These are phyloP conservation scores for Poecilia latipinna DNA, from an alignment of 2,113 vertebrate species.

Conservation along the genomic window DNA sequence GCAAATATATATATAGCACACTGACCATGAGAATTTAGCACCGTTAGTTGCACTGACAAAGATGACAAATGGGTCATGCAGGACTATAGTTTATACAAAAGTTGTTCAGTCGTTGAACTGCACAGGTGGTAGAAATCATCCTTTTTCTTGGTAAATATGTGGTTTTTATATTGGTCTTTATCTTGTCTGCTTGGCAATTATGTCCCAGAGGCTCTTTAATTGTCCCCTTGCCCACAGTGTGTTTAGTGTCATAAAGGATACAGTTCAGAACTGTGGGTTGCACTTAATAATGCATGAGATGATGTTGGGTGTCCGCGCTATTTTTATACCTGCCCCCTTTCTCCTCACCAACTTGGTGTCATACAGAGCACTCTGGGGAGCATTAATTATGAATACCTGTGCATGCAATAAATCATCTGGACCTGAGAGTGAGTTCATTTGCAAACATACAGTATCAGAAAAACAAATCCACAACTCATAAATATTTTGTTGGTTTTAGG, in stretches of 20 bases:
- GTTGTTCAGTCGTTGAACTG: too few relatives aligned
- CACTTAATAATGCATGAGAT: slow-evolving; percentile 70
- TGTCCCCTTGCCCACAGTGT: slow-evolving; percentile 19
- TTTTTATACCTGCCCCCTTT: slow-evolving; percentile 63
- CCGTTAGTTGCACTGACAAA: slow-evolving; percentile 8
- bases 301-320: slow-evolving; percentile 57
- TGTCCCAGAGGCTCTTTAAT: slow-evolving; percentile 40
- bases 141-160: not conserved
- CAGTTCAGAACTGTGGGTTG: slow-evolving; percentile 55
- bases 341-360: slow-evolving; percentile 39
- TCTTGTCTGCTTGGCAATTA: slow-evolving; percentile 20
- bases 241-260: slow-evolving; percentile 51
- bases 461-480: not conserved
- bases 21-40: slow-evolving; percentile 14
- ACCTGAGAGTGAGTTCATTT: slow-evolving; percentile 12
- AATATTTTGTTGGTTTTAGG: not conserved
- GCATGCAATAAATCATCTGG: slow-evolving; percentile 30
- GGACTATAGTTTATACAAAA: not conserved
- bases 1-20: slow-evolving; percentile 29
- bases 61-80: not conserved
- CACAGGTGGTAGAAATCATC: too few relatives aligned
- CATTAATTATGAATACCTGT: slow-evolving; percentile 62
- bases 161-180: slow-evolving; percentile 30
- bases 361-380: slow-evolving; percentile 23
- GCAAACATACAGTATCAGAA: not conserved